Evolutionary conservation across 2,888 invertebrate genomes (phyloP), one percentile per base, ranked within the genome.

Genomic region (Sphinx pinastri): DNA sequence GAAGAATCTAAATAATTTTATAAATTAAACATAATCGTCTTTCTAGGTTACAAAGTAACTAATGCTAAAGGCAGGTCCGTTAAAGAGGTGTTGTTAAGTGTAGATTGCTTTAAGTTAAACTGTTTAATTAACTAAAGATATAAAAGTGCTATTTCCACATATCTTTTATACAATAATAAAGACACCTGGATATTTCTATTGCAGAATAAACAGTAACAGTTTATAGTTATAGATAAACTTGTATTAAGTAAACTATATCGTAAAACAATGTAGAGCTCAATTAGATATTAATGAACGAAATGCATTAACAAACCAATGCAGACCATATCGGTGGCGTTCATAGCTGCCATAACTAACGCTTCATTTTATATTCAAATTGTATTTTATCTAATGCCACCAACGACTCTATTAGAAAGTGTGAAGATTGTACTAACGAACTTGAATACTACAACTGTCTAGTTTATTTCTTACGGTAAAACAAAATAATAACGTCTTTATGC

Each of bases 391-490:
- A 79, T 77, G 72, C 76, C 79, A 80, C 79, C 78, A 79, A 81
- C 78, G 74, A 75, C 81, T 86, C 78, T 79, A 86, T 86, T 85
- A 84, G 87, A 88, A 87, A 89, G 88, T 87, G 83, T 83, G 83
- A 85, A 86, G 83, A 87, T 86, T 84, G 82, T 80, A 81, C 83
- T 88, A 88, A 89, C 86, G 84, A 88, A 88, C 84, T 82, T 71
- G 84, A 83, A 85, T 84, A 80, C 79, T 77, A 72, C 76, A 74
- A 77, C 77, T 77, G 76, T 79, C 77, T 75, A 78, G 75, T 71
- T 79, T 73, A 79, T 79, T 83, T 78, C 76, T 82, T 82, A 83
- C 80, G 82, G 81, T 80, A 83, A 75, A 81, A 86, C 84, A 82
- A 85, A 86, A 85, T 82, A 84, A 80, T 86, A 86, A 85, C 82